Conservation (phyloP, 2,888 invertebrate species). For the Heteropelma amictum region DNA sequence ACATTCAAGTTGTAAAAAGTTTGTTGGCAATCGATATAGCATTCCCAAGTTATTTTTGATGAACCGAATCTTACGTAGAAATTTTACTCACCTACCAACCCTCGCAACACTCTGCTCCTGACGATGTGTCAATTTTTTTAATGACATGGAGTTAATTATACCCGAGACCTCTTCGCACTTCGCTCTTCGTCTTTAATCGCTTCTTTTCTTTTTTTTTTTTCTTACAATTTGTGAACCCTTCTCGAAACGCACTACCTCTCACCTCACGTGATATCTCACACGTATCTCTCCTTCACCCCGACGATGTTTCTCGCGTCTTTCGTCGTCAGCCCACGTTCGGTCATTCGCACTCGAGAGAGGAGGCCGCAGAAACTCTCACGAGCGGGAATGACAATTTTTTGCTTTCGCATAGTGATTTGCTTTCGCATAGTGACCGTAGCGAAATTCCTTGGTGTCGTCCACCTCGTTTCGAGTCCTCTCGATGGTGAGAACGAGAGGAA, state of each 20-base stretch:
- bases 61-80: too few relatives aligned
- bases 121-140: slow-evolving; percentile 66
- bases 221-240: slow-evolving; percentile 10
- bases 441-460: slow-evolving; percentile 70
- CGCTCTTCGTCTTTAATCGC: slow-evolving; percentile 29
- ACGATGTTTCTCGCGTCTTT: slow-evolving; percentile 20
- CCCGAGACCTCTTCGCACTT: background rate
- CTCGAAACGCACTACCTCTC: slow-evolving; percentile 16
- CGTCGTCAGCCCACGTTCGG: slow-evolving; percentile 28
- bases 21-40: too few relatives aligned
- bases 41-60: too few relatives aligned
- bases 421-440: slow-evolving; percentile 66
- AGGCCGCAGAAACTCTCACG: slow-evolving; percentile 34
- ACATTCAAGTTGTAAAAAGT: too few relatives aligned
- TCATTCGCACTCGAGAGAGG: slow-evolving; percentile 40
- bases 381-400: slow-evolving; percentile 65
- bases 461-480: slow-evolving; percentile 48
- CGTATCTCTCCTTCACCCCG: slow-evolving; percentile 36
- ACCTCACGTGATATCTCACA: slow-evolving; percentile 42
- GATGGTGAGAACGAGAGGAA: slow-evolving; percentile 70
- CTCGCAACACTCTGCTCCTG: background rate
- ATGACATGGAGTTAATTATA: slow-evolving; percentile 21
- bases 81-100: too few relatives aligned
- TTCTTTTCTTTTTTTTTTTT: slow-evolving; percentile 24
- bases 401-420: slow-evolving; percentile 69